Evolutionary conservation across 92 coral and sea anemone species (phyloP), one percentile per base, ranked within the genome.

Genomic region (Zoanthus sansibaricus): DNA sequence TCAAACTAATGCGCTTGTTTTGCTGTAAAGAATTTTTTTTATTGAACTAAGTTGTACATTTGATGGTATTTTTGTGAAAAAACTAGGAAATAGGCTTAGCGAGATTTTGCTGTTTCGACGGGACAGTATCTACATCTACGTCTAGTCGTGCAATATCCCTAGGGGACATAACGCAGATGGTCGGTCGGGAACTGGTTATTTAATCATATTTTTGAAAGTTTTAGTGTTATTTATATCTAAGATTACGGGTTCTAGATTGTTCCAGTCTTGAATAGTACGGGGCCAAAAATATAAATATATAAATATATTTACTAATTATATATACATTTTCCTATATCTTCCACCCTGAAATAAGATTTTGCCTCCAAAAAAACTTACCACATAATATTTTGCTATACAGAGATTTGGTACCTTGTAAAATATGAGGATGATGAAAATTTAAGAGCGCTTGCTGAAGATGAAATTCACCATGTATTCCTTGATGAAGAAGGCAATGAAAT

Each of bases 381-480:
- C 73, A 68, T 30, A 69, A 69, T 69, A 69, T 31, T 46, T 75
- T 75, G 79, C 47, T 56, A n/a, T 82, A 68, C 87, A 73, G 91
- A 88, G 76, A 73, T 14, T 33, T 89, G 91, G 91, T 89, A 89
- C 25, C 91, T 89, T 89, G 88, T 89, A 3, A 51, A 20, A 20
- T 89, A 89, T 25, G 91, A 89, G 58, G 91, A 83, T 17, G 91
- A 76, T 52, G 33, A 48, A 59, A 58, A 56, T 30, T 62, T 89
- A 30, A 83, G 85, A 75, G 91, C 83, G 15, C 71, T 89, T 10
- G 61, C 70, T 3, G 59, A 76, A 67, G 88, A 89, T 18, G 84
- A 89, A 47, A 61, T 89, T 6, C 68, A 44, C 7, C 83, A 89
- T 37, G 76, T 89, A 21, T 75, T 89, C 30, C 58, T 58, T 31